A percentile compares a stretch with the other conserved stretches of the same genome.
These are phyloP conservation scores for Synergus umbraculus DNA, from an alignment of 2,888 invertebrate species.

Conservation along the genomic window DNA sequence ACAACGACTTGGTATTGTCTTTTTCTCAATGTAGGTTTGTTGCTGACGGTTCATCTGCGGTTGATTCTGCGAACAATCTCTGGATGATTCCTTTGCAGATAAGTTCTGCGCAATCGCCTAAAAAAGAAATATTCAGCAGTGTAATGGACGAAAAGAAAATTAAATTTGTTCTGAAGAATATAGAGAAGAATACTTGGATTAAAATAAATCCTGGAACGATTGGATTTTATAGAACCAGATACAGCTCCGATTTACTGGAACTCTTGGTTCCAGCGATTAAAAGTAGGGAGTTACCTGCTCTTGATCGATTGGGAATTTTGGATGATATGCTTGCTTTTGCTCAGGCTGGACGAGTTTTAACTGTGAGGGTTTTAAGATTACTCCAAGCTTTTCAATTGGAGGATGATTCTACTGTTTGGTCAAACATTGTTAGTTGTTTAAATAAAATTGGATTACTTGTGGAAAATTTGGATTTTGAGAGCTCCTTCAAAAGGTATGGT, in stretches of 20 bases:
- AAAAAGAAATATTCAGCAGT: slow-evolving; percentile 78
- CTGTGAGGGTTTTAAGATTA: slow-evolving; percentile 89
- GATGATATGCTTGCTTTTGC: slow-evolving; percentile 96
- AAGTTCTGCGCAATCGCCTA: slow-evolving; percentile 85
- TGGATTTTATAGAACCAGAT: slow-evolving; percentile 94
- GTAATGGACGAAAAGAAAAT: slow-evolving; percentile 84
- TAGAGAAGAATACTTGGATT: slow-evolving; percentile 88
- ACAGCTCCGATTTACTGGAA: slow-evolving; percentile 86
- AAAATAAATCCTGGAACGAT: slow-evolving; percentile 93
- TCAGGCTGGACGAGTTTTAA: slow-evolving; percentile 90
- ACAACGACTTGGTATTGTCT: slow-evolving; percentile 79
- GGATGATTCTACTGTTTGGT: slow-evolving; percentile 96
- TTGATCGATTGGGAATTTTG: slow-evolving; percentile 92
- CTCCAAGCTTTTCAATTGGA: slow-evolving; percentile 91
- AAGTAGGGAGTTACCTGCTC: slow-evolving; percentile 88
- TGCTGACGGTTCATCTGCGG: slow-evolving; percentile 84
- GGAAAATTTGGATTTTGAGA: slow-evolving; percentile 87
- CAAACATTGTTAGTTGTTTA: slow-evolving; percentile 87
- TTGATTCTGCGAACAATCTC: slow-evolving; percentile 80
- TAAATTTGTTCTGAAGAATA: slow-evolving; percentile 85
- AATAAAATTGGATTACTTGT: slow-evolving; percentile 86
- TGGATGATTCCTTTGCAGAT: slow-evolving; percentile 96
- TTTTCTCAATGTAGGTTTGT: slow-evolving; percentile 91
- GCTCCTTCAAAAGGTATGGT: slow-evolving; percentile 86
- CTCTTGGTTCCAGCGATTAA: slow-evolving; percentile 89